Evolutionary conservation across 2,113 vertebrate genomes (phyloP).

Genomic region (Cygnus buccinator): DNA sequence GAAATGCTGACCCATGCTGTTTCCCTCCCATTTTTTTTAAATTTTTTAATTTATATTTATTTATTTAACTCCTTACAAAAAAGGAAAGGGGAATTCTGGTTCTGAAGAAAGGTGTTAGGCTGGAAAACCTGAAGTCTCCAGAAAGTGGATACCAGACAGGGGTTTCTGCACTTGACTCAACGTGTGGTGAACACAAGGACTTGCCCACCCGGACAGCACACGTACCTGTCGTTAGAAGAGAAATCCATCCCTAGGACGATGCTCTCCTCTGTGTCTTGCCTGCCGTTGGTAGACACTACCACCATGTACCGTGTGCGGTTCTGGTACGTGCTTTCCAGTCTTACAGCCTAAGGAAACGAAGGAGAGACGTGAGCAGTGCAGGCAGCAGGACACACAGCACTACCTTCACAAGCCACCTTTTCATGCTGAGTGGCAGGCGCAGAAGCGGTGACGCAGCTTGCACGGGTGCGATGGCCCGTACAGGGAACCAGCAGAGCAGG

Average conservation of each 20-base stretch:
- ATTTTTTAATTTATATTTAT: too few species aligned
- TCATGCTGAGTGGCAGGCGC: conserved; percentile 25
- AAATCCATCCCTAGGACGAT: conserved; percentile 98
- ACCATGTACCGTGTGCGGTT: conserved; percentile 97
- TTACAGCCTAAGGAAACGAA: conserved; percentile 85
- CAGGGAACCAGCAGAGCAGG: not conserved
- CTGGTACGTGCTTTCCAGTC: conserved; percentile 92
- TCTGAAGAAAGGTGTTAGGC: not conserved
- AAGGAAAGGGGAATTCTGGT: not conserved
- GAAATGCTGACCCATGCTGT: not conserved
- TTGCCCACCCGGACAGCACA: not conserved
- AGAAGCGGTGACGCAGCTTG: conserved; percentile 30
- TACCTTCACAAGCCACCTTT: not conserved
- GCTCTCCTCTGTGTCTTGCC: conserved; percentile 97
- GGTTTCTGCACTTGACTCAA: not conserved
- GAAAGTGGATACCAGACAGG: not conserved
- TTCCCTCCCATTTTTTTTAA: not conserved
- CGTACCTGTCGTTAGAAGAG: conserved; percentile 89
- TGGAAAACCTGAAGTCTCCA: not conserved
- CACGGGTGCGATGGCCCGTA: accelerated
- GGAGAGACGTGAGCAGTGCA: not conserved
- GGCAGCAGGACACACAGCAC: not conserved
- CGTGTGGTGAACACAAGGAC: not conserved
- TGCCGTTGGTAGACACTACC: conserved; percentile 94
- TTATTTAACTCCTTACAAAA: not conserved